Evolutionary conservation across 2,113 vertebrate species (phyloP), one percentile per base, ranked within the genome.

Genomic region (Psettodes erumei): DNA sequence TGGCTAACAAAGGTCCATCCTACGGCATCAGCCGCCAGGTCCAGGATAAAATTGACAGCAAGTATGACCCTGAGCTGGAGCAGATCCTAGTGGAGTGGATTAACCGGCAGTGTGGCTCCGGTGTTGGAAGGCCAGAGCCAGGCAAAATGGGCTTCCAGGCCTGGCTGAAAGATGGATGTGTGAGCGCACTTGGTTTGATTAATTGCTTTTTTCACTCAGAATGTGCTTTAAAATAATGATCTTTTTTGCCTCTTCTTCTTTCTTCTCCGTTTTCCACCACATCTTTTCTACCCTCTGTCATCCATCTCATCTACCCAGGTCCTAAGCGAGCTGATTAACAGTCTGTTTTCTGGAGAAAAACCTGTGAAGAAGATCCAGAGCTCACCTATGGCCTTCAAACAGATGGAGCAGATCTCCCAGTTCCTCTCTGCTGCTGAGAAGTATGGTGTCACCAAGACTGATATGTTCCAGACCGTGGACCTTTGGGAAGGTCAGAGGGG

Each of bases 391-490:
- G 98, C 96, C 38, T 99, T 99, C 93, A 99, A 98, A 93, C 98
- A 99, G 92, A 99, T 99, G 98, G 98, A 99, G 85, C 97, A 98
- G 93, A 95, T 99, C 23, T 95, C 98, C 3, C 97, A 98, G 93
- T 99, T 99, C 90, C 95, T 99, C 76, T 95, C 93, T 8, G 97
- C 96, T 0, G 94, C 98, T 0, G 98, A 99, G 85, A 92, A 92
- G 47, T 99, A 98, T 0, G 98, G 98, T 0, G 96, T 99, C 88
- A 94, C 89, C 74, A 99, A 98, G 93, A 99, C 97, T 0, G 97
- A 99, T 79, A 94, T 99, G 75, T 99, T 99, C 93, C 98, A 99
- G 94, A 99, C 98, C 0, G 98, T 99, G 10, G 98, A 99, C 83
- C 96, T 99, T 40, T 99, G 95, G 88, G 98, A 99, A 94, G 96